Evolutionary conservation across 2,888 invertebrate species (phyloP), one percentile per base, ranked within the genome.

Genomic region (Dicyrtomina minuta): DNA sequence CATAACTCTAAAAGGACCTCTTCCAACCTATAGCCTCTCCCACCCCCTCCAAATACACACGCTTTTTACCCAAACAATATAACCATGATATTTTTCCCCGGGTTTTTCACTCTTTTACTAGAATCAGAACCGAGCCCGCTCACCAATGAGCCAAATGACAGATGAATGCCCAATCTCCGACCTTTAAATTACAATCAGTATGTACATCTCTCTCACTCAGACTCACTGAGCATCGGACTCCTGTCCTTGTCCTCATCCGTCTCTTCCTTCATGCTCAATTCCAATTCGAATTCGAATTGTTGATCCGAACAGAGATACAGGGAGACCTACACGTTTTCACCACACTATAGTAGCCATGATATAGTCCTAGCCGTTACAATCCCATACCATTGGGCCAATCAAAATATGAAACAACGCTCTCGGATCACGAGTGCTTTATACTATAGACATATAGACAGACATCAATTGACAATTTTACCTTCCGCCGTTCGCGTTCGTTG

Each of bases 1-100:
- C 75, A 77, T 75, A 74, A 77, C 74, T 76, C 71, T 72, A 51
- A 65, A 66, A 66, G 66, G 69, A 65, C 73, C 67, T 71, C 73
- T 62, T 58, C 68, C 27, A 33, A 33, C 33, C 33, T 33, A 33
- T 33, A 33, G 51, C 51, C 64, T 49, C 58, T 53, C 51, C 64
- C 58, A 66, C 66, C 58, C 66, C 46, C 66, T 58, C 58, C 20
- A 26, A 26, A 60, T 44, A 60, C 44, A 60, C 41, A 41, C 20
- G 33, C 33, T n/a, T 53, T 64, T 41, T 55, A 55, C 53, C 65
- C 39, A 33, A 39, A 65, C 53, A 55, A 41, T 44, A 60, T n/a
- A n/a, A n/a, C 60, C 17, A 24, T 22, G 43, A 53, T 4, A 53
- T 53, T 53, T 43, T 60, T 17, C 43, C 60, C 26, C 60, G 6